Evolutionary conservation across 37 sponge, comb jelly and placozoan species (phyloP).

Genomic region (Halisarca cf. caerulea): DNA sequence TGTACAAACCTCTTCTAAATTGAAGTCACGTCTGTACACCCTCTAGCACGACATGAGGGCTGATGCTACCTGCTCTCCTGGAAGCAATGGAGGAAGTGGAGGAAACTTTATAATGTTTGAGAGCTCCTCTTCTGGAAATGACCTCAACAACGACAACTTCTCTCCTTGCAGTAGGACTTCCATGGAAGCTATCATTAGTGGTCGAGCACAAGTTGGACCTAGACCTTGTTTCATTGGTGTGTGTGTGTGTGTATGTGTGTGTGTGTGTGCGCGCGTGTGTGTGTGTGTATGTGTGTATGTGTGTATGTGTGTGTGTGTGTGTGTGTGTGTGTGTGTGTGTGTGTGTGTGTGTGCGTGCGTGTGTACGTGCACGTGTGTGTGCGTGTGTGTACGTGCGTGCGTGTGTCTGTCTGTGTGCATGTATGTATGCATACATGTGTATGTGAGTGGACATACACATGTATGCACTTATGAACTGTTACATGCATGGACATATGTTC

Average conservation of each 20-base stretch:
- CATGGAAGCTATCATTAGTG: conserved; percentile 45
- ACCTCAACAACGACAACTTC: conserved; percentile 84
- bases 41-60: no score
- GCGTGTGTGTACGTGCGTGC: no score
- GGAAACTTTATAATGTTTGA: conserved; percentile 92
- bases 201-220: not conserved
- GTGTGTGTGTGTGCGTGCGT: no score
- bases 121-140: conserved; percentile 68
- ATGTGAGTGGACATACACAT: not conserved
- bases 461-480: not conserved
- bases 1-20: no score
- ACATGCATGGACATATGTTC: not conserved
- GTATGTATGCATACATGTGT: not conserved
- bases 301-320: no score
- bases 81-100: no score
- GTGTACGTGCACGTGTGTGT: no score
- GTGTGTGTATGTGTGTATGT: no score
- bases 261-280: no score
- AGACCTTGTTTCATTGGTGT: conserved; percentile 27
- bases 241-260: not conserved
- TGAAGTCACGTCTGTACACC: no score
- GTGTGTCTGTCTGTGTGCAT: not conserved
- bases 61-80: no score
- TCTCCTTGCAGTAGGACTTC: conserved; percentile 57
- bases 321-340: no score